Base-by-base conservation (phyloP, 1,140 invertebrate genomes). In the Phymastichus coffea region DNA sequence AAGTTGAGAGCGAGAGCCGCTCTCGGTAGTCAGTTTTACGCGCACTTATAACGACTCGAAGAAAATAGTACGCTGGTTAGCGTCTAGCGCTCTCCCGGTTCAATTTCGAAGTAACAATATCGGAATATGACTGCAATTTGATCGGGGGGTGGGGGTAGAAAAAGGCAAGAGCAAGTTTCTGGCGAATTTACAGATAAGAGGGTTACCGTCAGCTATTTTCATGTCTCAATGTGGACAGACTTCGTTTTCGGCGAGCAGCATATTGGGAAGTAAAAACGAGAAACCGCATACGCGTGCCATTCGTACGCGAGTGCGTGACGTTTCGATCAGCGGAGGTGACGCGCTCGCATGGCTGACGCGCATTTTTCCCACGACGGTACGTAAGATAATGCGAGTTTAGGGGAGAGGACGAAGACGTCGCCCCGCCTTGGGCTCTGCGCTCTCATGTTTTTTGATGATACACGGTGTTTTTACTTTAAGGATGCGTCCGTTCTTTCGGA, bases 161-260 rank as follows among this genome's bases (percentile, higher is more conserved):
- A 44, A 44, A 44, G 8, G 4, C 6, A 12, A 4, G 44, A 30
- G n/a, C 23, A 47, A 47, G 44, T 47, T 47, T 47, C 22, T 44
- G 22, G 19, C 26, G n/a, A 47, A 47, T n/a, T 47, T 47, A n/a
- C 25, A 47, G 44, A 47, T 47, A 47, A 47, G 14, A 47, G 25
- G 44, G 6, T 47, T n/a, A 47, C 26, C 44, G 44, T 47, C 44
- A 47, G 44, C 44, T 47, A 47, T 47, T 44, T 44, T 47, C 44
- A 6, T 4, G 22, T 44, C 7, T n/a, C n/a, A n/a, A n/a, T n/a
- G n/a, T n/a, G n/a, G n/a, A n/a, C n/a, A n/a, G n/a, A n/a, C n/a
- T n/a, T n/a, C n/a, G n/a, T n/a, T n/a, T n/a, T n/a, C n/a, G n/a
- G n/a, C n/a, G n/a, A n/a, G n/a, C n/a, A n/a, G n/a, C n/a, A n/a